A percentile compares a stretch with the other conserved stretches of the same genome.
Conservation (phyloP, 37 sponge, comb jelly and placozoan genomes). For the Lycopodina hypogea region DNA sequence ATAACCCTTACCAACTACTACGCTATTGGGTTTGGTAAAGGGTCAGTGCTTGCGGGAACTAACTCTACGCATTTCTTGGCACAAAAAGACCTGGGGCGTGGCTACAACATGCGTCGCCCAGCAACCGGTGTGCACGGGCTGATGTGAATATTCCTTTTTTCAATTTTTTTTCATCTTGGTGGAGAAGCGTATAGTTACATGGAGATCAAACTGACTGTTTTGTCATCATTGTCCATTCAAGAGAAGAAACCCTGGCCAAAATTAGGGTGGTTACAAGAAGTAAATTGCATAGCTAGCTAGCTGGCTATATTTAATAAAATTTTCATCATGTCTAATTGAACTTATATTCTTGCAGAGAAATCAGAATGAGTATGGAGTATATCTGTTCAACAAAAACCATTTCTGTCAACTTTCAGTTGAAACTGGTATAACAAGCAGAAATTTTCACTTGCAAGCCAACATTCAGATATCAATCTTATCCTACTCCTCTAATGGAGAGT, state of each 20-base stretch:
- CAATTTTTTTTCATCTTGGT: no score
- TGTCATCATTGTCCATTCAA: constrained; percentile 35
- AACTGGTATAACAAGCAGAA: constrained; percentile 45
- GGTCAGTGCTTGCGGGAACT: no score
- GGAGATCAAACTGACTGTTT: constrained; percentile 40
- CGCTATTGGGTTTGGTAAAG: no score
- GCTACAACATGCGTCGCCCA: no score
- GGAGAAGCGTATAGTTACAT: no score
- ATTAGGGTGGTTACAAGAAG: constrained; percentile 54
- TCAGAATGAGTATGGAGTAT: constrained; percentile 14
- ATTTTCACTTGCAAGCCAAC: constrained; percentile 22
- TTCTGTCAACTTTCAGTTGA: constrained; percentile 47
- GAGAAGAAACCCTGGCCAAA: constrained; percentile 59
- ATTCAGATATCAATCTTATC: constrained; percentile 17
- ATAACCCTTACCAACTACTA: no score
- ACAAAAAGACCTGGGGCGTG: no score
- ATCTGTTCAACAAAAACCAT: constrained; percentile 30
- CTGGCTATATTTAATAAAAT: background rate
- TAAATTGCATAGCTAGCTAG: background rate
- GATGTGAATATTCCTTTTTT: no score
- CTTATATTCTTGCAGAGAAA: background rate
- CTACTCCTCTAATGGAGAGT: constrained; percentile 28
- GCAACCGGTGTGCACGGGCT: no score
- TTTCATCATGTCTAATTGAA: background rate
- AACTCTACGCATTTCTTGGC: no score